Conservation (phyloP, 1,140 invertebrate species). For the Drosophila parvula region DNA sequence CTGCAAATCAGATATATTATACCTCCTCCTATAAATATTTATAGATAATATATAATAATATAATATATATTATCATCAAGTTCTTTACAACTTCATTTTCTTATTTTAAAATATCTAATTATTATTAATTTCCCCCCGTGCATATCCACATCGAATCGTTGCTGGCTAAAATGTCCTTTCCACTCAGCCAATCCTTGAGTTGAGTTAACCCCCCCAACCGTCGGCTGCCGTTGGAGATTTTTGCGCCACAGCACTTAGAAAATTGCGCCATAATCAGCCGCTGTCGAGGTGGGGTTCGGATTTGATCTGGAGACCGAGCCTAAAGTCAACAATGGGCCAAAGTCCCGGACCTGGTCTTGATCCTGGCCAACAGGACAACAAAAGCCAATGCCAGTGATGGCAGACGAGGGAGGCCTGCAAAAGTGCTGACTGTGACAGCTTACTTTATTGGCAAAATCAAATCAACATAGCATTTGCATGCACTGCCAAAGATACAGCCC, state of each 20-base stretch:
- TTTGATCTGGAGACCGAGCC: conserved; percentile 32
- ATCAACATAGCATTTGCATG: conserved; percentile 82
- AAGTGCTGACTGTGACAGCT: conserved; percentile 82
- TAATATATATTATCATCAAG: too few species aligned
- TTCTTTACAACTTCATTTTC: neutral
- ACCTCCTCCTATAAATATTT: too few species aligned
- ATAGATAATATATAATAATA: too few species aligned
- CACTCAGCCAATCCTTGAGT: conserved; percentile 17
- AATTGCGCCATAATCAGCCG: conserved; percentile 80
- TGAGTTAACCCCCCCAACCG: neutral
- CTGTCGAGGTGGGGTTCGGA: conserved; percentile 12
- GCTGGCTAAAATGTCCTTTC: conserved; percentile 11
- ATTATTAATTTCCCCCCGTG: conserved; percentile 7
- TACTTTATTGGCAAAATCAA: conserved; percentile 83
- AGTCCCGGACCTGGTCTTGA: conserved; percentile 35
- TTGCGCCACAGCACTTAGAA: conserved; percentile 72
- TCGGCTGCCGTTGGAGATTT: conserved; percentile 26
- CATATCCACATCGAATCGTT: neutral
- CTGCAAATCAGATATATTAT: neutral
- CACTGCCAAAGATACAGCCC: conserved; percentile 71
- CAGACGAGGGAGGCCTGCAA: conserved; percentile 39
- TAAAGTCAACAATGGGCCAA: conserved; percentile 66
- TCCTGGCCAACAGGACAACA: conserved; percentile 45
- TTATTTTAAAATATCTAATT: too few species aligned
- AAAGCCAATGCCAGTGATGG: conserved; percentile 49